A percentile compares a stretch with the other conserved stretches of the same genome.
These are phyloP conservation scores for Triplophysa tibetana DNA, from an alignment of 2,113 vertebrate species.

Conservation along the genomic window DNA sequence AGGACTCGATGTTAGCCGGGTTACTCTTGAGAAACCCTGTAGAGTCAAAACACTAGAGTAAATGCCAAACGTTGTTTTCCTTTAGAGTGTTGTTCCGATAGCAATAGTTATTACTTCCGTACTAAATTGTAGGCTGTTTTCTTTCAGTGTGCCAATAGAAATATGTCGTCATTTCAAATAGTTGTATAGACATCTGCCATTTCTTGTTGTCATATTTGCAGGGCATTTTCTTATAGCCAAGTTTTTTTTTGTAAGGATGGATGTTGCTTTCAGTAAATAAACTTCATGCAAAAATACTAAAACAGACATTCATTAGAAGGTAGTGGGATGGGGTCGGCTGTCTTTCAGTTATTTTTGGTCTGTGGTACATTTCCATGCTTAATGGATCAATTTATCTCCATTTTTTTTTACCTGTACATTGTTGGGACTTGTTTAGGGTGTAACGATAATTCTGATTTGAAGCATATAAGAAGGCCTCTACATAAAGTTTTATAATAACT, in stretches of 20 bases:
- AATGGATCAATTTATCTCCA: constrained; percentile 1
- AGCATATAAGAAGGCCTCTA: background rate
- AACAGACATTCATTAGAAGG: constrained; percentile 11
- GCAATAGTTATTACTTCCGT: background rate
- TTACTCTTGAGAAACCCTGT: background rate
- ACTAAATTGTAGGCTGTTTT: background rate
- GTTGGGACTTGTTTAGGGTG: constrained; percentile 16
- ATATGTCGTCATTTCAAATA: background rate
- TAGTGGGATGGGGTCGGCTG: background rate
- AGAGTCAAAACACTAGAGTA: background rate
- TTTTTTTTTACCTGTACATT: background rate
- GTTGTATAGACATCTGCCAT: background rate
- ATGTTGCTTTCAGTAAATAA: constrained; percentile 8
- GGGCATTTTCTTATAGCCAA: constrained; percentile 42
- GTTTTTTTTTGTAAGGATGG: background rate
- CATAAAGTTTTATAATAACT: constrained; percentile 2
- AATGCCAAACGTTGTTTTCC: constrained; percentile 30
- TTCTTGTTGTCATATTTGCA: background rate
- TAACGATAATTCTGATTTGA: background rate
- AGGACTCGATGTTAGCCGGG: background rate
- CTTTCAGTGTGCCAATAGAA: background rate
- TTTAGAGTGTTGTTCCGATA: background rate
- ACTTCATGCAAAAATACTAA: constrained; percentile 1
- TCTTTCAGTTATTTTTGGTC: background rate
- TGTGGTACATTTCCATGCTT: background rate